Evolutionary conservation across 2,113 vertebrate species (phyloP).

Genomic region (Osmerus mordax): DNA sequence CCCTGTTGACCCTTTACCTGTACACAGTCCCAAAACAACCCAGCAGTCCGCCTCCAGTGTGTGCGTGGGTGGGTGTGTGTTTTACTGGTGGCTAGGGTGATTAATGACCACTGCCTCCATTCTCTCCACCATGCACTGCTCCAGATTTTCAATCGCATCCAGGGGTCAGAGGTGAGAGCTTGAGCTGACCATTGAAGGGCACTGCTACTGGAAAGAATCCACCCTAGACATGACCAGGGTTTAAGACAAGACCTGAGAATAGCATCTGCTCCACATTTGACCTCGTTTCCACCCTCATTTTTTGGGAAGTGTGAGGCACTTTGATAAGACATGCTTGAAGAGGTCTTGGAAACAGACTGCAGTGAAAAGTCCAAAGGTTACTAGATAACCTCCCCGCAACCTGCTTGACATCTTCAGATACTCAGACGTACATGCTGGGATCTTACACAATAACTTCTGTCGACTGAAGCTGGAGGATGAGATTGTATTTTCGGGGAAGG

Average conservation of each 20-base stretch:
- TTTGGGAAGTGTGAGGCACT: constrained; percentile 21
- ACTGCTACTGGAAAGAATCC: constrained; percentile 41
- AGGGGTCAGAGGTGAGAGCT: constrained; percentile 63
- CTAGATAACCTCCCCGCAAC: constrained; percentile 46
- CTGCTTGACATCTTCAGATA: constrained; percentile 36
- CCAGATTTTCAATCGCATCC: constrained; percentile 62
- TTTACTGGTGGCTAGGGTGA: constrained; percentile 46
- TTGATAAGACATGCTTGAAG: constrained; percentile 55
- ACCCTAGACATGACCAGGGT: constrained; percentile 32
- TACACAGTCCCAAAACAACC: constrained; percentile 18
- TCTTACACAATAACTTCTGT: too few relatives aligned
- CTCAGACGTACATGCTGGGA: background rate
- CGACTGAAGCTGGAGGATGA: too few relatives aligned
- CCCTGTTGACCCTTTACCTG: constrained; percentile 16
- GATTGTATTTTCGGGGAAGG: too few relatives aligned
- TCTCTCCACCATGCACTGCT: constrained; percentile 43
- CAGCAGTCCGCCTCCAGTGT: constrained; percentile 10
- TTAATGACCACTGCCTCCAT: constrained; percentile 64
- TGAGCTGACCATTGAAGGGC: constrained; percentile 45
- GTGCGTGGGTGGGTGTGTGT: constrained; percentile 17
- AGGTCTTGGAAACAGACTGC: constrained; percentile 31
- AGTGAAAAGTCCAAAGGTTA: constrained; percentile 25
- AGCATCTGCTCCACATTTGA: constrained; percentile 20
- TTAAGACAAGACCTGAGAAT: constrained; percentile 38
- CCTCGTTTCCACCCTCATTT: constrained; percentile 12